Conservation (phyloP, 1,140 invertebrate species). For the Harpegnathos saltator region DNA sequence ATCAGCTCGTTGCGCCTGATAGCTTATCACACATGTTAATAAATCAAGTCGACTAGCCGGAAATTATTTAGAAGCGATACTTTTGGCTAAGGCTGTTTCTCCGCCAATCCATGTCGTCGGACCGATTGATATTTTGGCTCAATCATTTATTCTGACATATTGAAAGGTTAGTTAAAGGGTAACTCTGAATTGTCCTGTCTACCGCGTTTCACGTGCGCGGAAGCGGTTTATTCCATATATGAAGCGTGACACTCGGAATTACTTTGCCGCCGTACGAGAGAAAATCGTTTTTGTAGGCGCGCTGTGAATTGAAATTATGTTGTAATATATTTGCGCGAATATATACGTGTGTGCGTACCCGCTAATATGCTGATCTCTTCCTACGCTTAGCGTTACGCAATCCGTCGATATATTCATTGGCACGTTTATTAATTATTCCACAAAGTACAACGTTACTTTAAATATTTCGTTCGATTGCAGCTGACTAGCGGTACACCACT, state of each 20-base stretch:
- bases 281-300: slow-evolving; percentile 33
- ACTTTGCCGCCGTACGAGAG: slow-evolving; percentile 28
- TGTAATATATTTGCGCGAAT: slow-evolving; percentile 42
- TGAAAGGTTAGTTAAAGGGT: slow-evolving; percentile 20
- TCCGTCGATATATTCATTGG: slow-evolving; percentile 7
- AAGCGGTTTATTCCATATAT: slow-evolving; percentile 30
- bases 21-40: too few relatives aligned
- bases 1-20: background rate
- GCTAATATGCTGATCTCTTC: background rate
- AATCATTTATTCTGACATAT: slow-evolving; percentile 19
- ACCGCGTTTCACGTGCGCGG: background rate
- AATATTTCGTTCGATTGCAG: slow-evolving; percentile 36
- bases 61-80: background rate
- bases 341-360: background rate
- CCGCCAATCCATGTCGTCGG: background rate
- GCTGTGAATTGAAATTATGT: background rate
- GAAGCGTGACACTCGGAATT: slow-evolving; percentile 32
- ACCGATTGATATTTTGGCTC: background rate
- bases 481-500: background rate
- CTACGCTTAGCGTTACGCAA: slow-evolving; percentile 20
- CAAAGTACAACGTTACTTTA: slow-evolving; percentile 35
- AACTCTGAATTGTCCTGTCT: slow-evolving; percentile 1
- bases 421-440: slow-evolving; percentile 41
- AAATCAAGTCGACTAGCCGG: too few relatives aligned
- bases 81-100: background rate